A percentile compares a stretch with the other conserved stretches of the same genome.
Conservation (phyloP, 2,797 vertebrate genomes). For the Melanogrammus aeglefinus region DNA sequence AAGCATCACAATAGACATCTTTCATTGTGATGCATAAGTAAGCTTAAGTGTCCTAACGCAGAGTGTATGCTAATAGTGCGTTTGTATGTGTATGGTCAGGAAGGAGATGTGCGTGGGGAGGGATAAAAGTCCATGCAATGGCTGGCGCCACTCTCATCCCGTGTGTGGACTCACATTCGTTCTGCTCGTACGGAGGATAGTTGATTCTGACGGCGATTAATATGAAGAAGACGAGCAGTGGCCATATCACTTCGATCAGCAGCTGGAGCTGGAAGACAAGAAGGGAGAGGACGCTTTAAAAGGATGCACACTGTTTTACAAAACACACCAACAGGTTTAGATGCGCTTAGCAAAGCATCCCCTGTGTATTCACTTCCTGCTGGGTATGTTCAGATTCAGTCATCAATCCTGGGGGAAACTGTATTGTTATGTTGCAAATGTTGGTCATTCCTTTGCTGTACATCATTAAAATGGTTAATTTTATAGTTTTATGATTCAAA, state of each 20-base stretch:
- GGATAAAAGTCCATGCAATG: neutral
- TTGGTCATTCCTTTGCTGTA: too few relatives aligned
- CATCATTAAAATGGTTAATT: neutral
- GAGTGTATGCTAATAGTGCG: neutral
- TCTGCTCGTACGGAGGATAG: slow-evolving; percentile 95
- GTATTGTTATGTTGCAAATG: neutral
- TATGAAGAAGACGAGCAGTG: slow-evolving; percentile 97
- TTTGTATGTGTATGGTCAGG: neutral
- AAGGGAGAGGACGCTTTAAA: neutral
- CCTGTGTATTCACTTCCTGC: neutral
- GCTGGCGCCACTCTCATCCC: neutral
- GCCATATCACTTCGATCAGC: slow-evolving; percentile 91
- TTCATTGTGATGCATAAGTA: neutral
- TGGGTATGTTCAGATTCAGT: neutral
- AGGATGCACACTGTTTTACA: neutral
- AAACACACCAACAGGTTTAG: neutral
- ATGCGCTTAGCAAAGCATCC: neutral
- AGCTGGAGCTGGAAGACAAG: slow-evolving; percentile 82
- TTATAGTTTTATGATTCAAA: neutral
- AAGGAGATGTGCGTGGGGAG: neutral
- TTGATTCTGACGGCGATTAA: slow-evolving; percentile 89
- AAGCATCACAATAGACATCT: neutral
- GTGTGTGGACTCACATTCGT: slow-evolving; percentile 90
- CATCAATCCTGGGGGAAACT: neutral
- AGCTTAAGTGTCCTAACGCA: neutral